A percentile compares a stretch with the other conserved stretches of the same genome.
phyloP scores from a whole-genome alignment of 2,113 vertebrate genomes.

The Limnothrissa miodon region DNA sequence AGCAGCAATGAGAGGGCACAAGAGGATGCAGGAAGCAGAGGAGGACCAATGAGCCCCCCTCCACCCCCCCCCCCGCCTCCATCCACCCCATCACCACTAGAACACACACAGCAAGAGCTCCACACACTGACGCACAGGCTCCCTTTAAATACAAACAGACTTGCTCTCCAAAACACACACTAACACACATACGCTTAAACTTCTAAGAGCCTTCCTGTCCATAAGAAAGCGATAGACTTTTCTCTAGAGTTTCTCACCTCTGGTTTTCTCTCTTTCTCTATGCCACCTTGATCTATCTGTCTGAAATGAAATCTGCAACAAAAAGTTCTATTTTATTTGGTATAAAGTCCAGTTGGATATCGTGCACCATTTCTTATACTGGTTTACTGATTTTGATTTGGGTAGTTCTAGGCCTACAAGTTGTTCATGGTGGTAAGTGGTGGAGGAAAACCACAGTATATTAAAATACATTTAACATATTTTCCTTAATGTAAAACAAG shows the following conservation, averaged over 20 bases:
- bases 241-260: neutral
- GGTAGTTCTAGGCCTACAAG: neutral
- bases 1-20: neutral
- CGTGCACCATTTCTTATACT: too few species aligned
- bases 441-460: neutral
- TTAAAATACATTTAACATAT: neutral
- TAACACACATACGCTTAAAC: neutral
- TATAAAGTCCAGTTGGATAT: neutral
- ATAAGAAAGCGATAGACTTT: neutral
- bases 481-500: neutral
- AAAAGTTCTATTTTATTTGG: neutral
- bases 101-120: neutral
- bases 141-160: neutral
- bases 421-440: neutral
- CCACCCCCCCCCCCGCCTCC: too few species aligned
- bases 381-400: too few species aligned
- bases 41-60: neutral
- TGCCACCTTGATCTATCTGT: neutral
- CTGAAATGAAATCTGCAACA: neutral
- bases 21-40: neutral
- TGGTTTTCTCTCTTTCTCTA: too few species aligned
- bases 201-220: neutral
- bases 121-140: constrained; percentile 1
- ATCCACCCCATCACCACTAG: neutral
- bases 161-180: neutral